Base-by-base conservation (phyloP, 2,797 vertebrate species). In the Pseudochaenichthys georgianus region DNA sequence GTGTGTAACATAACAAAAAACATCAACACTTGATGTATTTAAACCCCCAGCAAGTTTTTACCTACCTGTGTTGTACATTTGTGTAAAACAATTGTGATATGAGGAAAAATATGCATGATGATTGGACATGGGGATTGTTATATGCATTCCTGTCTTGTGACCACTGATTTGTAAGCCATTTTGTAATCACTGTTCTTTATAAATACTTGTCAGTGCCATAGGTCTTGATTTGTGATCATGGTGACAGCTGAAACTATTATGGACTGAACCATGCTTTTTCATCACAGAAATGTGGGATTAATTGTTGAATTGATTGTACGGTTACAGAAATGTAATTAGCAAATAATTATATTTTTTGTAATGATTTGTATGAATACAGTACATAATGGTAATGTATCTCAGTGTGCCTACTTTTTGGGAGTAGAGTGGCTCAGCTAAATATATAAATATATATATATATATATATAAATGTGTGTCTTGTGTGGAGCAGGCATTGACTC, bases 71-170 rank as follows among this genome's bases (percentile, higher is more conserved):
- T 81, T 86, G 59, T 88, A 83, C 54, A 83, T 81, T 82, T 77
- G 47, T 78, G 55, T n/a, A 72, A 82, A 68, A 71, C 28, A 5
- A 63, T n/a, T 66, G 42, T 73, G 28, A 73, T 70, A 66, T 47
- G 23, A 70, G 47, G 31, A 81, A 79, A 71, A 54, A 64, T 46
- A 74, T 78, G 66, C 85, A 87, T 82, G 78, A 63, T 10, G 76
- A 80, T 78, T 88, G 47, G 78, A 82, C 54, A 68, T 64, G 21
- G 28, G 19, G 28, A 72, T 75, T 77, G 78, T 69, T 78, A 89
- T 58, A 64, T 86, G 80, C 90, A 92, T 93, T 93, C 89, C 88
- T 90, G 73, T 84, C 77, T 90, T 80, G 63, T 77, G 78, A 88
- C 86, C 84, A 87, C 75, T 82, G 61, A 80, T 85, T 82, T 89